Conservation (phyloP, 2,797 vertebrate species). For the Aphelocoma californica region DNA sequence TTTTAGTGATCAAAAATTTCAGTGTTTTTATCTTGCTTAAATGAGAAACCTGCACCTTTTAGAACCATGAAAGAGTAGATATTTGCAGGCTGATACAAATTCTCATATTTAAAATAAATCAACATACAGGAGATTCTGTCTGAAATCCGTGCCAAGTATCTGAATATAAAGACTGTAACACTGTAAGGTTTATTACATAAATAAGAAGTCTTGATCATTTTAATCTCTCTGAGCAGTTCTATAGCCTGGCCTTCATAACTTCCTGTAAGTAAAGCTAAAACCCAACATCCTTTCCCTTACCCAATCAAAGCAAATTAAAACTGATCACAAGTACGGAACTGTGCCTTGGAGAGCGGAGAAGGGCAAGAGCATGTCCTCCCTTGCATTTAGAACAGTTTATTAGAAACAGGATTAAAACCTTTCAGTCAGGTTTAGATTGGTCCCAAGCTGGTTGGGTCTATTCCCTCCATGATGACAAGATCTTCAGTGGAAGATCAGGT, state of each 20-base stretch:
- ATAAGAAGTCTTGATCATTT: slow-evolving; percentile 60
- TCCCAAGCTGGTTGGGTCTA: neutral
- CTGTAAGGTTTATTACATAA: slow-evolving; percentile 55
- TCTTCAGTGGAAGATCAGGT: neutral
- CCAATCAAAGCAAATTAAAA: slow-evolving; percentile 8
- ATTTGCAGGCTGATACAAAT: neutral
- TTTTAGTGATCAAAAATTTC: neutral
- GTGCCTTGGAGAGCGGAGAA: neutral
- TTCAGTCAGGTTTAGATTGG: neutral
- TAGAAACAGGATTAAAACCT: neutral
- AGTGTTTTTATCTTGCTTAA: neutral
- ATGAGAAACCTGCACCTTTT: neutral
- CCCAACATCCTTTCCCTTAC: neutral
- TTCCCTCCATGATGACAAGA: neutral
- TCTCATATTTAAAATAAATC: neutral
- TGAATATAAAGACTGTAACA: slow-evolving; percentile 30
- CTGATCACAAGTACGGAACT: neutral
- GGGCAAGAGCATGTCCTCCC: neutral
- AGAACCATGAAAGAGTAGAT: neutral
- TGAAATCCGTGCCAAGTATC: slow-evolving; percentile 19
- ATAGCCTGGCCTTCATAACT: slow-evolving; percentile 26
- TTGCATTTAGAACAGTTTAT: neutral
- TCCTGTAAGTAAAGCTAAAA: slow-evolving; percentile 21
- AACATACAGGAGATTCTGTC: neutral
- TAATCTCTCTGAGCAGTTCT: slow-evolving; percentile 42